Evolutionary conservation across 2,113 vertebrate species (phyloP).

Genomic region (Herpailurus yagouaroundi): DNA sequence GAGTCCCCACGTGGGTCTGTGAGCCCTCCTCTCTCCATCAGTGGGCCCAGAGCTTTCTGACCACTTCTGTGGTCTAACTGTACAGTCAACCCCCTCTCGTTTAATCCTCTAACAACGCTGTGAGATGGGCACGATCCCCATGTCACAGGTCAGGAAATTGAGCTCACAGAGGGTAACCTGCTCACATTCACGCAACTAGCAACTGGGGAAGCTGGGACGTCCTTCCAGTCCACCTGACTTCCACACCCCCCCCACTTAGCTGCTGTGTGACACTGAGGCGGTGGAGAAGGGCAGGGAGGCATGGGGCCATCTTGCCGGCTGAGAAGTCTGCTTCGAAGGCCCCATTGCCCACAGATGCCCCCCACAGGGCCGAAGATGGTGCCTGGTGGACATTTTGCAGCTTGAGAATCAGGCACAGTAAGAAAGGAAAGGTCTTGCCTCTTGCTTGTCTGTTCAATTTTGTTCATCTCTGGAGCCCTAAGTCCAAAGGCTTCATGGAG

Average conservation of each 20-base stretch:
- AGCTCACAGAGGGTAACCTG: not conserved
- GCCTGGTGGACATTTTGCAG: not conserved
- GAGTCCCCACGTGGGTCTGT: rapidly evolving
- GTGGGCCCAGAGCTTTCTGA: rapidly evolving
- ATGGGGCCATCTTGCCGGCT: not conserved
- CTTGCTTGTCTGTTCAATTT: not conserved
- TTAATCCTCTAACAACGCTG: not conserved
- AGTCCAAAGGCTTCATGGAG: not conserved
- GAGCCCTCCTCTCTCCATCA: not conserved
- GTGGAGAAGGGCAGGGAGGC: rapidly evolving
- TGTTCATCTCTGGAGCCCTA: not conserved
- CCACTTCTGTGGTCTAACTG: not conserved
- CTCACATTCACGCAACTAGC: not conserved
- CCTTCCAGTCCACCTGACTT: rapidly evolving
- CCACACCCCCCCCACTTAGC: not conserved
- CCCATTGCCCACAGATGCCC: not conserved
- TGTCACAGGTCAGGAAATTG: not conserved
- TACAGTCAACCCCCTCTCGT: not conserved
- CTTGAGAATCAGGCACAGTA: not conserved
- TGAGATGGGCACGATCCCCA: not conserved
- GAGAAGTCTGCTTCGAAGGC: not conserved
- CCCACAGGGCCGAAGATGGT: not conserved
- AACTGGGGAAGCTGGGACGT: not conserved
- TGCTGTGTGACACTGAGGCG: rapidly evolving
- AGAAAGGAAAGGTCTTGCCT: not conserved